phyloP scores from a whole-genome alignment of 2,797 vertebrate genomes.

The Sebastolobus alascanus region DNA sequence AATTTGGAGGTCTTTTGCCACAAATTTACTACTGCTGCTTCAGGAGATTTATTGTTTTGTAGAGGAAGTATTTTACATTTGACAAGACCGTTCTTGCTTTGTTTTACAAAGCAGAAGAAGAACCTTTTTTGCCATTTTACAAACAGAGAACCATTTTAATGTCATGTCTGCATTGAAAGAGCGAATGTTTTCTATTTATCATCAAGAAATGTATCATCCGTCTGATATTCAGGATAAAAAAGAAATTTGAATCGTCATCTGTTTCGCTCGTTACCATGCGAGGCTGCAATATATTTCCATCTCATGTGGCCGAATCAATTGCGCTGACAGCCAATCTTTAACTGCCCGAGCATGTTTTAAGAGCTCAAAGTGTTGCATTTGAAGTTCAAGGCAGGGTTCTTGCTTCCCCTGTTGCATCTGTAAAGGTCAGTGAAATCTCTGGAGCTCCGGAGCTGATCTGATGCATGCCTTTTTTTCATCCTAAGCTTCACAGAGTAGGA shows the following conservation, averaged over 20 bases:
- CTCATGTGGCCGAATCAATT: slow-evolving; percentile 17
- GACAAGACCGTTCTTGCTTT: not conserved
- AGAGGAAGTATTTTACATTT: not conserved
- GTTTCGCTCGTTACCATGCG: not conserved
- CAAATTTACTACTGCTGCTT: slow-evolving; percentile 14
- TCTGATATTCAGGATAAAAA: not conserved
- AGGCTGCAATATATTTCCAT: slow-evolving; percentile 9
- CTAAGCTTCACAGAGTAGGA: slow-evolving; percentile 52
- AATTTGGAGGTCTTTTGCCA: not conserved
- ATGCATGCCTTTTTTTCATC: slow-evolving; percentile 48
- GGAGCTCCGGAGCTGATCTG: slow-evolving; percentile 53
- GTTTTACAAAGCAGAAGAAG: not conserved
- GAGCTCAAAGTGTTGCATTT: slow-evolving; percentile 55
- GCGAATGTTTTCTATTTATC: not conserved
- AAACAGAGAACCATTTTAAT: not conserved
- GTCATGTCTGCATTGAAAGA: not conserved
- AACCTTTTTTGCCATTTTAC: not conserved
- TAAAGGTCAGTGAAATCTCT: slow-evolving; percentile 75
- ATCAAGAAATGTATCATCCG: not conserved
- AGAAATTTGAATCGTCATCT: not conserved
- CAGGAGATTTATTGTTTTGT: slow-evolving; percentile 20
- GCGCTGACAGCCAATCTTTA: slow-evolving; percentile 31
- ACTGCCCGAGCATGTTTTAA: slow-evolving; percentile 11
- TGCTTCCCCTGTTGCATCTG: slow-evolving; percentile 54
- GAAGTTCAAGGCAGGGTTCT: slow-evolving; percentile 52